phyloP scores from a whole-genome alignment of 2,888 invertebrate genomes.

The Erebia ligea region DNA sequence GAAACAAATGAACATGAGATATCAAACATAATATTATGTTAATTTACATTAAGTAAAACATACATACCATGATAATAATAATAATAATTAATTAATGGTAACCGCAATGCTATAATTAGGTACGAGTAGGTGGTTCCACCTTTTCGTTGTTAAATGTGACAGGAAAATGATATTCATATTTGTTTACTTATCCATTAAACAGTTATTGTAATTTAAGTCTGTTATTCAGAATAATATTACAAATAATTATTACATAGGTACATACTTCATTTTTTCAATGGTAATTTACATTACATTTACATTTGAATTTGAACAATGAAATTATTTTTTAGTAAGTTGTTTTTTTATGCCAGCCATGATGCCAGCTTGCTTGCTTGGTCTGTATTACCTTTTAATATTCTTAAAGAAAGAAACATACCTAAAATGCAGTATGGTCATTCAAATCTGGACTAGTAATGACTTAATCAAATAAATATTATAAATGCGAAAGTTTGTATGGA shows the following conservation, averaged over 20 bases:
- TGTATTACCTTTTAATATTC: too few species aligned
- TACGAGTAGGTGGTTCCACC: constrained; percentile 23
- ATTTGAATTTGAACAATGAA: not conserved
- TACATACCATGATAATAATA: constrained; percentile 18
- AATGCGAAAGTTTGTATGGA: too few species aligned
- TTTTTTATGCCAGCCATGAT: not conserved
- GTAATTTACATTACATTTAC: not conserved
- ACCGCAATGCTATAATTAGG: constrained; percentile 26
- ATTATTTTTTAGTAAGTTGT: not conserved
- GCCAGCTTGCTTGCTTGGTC: too few species aligned
- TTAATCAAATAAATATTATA: too few species aligned
- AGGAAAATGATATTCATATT: constrained; percentile 18
- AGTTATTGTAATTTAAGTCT: not conserved
- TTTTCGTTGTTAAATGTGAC: constrained; percentile 15
- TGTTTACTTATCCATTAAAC: not conserved
- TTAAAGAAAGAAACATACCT: too few species aligned
- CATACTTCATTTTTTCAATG: not conserved
- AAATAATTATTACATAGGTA: too few species aligned
- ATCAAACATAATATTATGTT: constrained; percentile 10
- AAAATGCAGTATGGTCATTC: too few species aligned
- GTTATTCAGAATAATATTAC: not conserved
- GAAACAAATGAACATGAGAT: not conserved
- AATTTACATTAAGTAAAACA: constrained; percentile 11
- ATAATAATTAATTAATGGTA: constrained; percentile 22
- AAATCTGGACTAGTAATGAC: too few species aligned